Conservation (phyloP, 1,140 invertebrate species). For the Akabosia matsudoensis region DNA sequence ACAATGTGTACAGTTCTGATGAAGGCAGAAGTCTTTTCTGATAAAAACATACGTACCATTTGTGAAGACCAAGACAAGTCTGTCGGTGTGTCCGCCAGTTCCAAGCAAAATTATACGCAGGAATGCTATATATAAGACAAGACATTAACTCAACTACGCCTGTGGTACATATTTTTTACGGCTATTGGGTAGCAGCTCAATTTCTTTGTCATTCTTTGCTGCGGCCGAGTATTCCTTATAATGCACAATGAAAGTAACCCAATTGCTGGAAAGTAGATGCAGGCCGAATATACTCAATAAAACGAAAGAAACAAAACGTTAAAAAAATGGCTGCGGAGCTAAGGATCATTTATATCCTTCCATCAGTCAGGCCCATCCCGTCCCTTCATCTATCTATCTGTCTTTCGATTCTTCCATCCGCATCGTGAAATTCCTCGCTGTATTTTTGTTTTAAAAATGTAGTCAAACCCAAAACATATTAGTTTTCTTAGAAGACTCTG, state of each 20-base stretch:
- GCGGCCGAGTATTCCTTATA: too few relatives aligned
- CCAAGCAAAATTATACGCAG: too few relatives aligned
- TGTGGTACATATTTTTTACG: too few relatives aligned
- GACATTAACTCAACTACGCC: too few relatives aligned
- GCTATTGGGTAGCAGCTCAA: too few relatives aligned
- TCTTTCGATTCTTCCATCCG: not conserved
- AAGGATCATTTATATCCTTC: constrained; percentile 25
- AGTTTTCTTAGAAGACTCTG: not conserved
- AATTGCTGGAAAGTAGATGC: not conserved
- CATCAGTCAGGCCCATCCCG: constrained; percentile 21
- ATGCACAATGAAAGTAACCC: not conserved
- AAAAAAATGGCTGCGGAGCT: constrained; percentile 16
- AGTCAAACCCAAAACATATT: not conserved
- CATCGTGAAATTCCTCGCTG: not conserved
- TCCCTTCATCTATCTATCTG: constrained; percentile 18
- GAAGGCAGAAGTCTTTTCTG: too few relatives aligned
- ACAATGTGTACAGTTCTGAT: not conserved
- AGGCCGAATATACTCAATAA: not conserved
- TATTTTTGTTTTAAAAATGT: not conserved
- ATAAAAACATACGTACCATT: too few relatives aligned
- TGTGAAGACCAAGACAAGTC: too few relatives aligned
- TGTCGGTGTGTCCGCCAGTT: too few relatives aligned
- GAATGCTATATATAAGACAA: too few relatives aligned
- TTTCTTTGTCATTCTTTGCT: too few relatives aligned
- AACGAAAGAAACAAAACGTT: not conserved